Percentiles rank a stretch among this genome's conserved stretches.
Evolutionary conservation across 2,888 invertebrate genomes (phyloP).

Genomic region (Electrophaes corylata): DNA sequence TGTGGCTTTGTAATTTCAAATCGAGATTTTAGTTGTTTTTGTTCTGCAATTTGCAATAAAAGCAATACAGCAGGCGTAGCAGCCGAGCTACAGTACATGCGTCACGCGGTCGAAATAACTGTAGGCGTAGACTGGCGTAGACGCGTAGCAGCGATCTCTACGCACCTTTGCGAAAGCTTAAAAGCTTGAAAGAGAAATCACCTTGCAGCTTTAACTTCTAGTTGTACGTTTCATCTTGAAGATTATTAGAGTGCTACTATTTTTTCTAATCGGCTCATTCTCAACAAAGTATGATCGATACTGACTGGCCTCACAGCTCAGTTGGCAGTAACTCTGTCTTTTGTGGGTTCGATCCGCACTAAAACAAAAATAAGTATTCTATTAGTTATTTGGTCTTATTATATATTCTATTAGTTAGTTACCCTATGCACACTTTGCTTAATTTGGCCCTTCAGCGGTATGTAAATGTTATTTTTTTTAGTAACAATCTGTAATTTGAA

Average conservation of each 20-base stretch:
- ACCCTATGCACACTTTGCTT: too few relatives aligned
- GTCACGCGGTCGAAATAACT: constrained; percentile 6
- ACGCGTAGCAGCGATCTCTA: constrained; percentile 49
- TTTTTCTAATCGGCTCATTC: not conserved
- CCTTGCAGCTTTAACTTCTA: not conserved
- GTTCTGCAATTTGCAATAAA: constrained; percentile 74
- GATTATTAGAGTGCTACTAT: not conserved
- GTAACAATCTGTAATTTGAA: not conserved
- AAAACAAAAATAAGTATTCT: too few relatives aligned
- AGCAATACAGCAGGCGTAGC: constrained; percentile 6
- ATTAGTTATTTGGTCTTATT: too few relatives aligned
- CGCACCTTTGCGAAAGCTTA: not conserved
- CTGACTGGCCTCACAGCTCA: too few relatives aligned
- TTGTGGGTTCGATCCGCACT: too few relatives aligned
- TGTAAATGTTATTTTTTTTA: too few relatives aligned
- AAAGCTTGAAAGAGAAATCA: not conserved
- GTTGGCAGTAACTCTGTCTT: too few relatives aligned
- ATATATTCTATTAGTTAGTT: too few relatives aligned
- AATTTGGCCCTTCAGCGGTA: too few relatives aligned
- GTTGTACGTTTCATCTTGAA: not conserved
- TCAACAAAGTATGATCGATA: not conserved
- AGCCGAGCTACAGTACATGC: not conserved
- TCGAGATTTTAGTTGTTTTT: constrained; percentile 60
- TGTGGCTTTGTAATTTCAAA: constrained; percentile 48
- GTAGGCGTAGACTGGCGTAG: constrained; percentile 5